A percentile compares a stretch with the other conserved stretches of the same genome.
These are phyloP conservation scores for Hylaeus volcanicus DNA, from an alignment of 1,140 invertebrate species.

Conservation along the genomic window DNA sequence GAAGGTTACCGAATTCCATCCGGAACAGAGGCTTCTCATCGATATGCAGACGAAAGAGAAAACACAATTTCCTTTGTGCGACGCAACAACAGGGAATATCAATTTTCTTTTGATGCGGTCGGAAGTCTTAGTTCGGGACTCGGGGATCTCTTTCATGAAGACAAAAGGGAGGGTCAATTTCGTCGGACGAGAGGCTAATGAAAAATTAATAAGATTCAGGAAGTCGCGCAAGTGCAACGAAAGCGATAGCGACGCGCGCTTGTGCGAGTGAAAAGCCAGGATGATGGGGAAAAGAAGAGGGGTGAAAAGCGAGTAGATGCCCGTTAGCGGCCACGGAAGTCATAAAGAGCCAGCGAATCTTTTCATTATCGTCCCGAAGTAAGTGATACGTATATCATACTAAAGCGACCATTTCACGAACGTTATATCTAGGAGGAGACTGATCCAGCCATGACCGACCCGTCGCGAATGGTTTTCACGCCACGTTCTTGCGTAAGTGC, in stretches of 20 bases:
- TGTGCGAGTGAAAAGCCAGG: neutral
- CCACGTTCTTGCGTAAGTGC: slow-evolving; percentile 56
- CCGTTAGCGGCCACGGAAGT: slow-evolving; percentile 72
- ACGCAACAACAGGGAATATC: neutral
- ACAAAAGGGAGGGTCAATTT: slow-evolving; percentile 12
- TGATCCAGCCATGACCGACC: slow-evolving; percentile 47
- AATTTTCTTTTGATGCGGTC: neutral
- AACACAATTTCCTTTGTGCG: neutral
- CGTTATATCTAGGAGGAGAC: slow-evolving; percentile 73
- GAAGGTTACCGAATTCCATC: neutral
- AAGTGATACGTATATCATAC: slow-evolving; percentile 81
- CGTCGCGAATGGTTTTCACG: slow-evolving; percentile 46
- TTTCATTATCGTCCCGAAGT: slow-evolving; percentile 78
- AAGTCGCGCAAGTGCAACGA: neutral
- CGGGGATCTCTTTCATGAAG: neutral
- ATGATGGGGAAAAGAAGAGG: neutral
- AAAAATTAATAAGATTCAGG: slow-evolving; percentile 30
- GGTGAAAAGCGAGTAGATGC: slow-evolving; percentile 35
- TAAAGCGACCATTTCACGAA: slow-evolving; percentile 76
- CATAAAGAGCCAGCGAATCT: slow-evolving; percentile 79
- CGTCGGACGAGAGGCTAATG: neutral
- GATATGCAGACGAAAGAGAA: neutral
- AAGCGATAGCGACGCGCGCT: neutral
- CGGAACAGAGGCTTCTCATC: neutral
- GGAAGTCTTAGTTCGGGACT: neutral